These are phyloP conservation scores for Hypanus sabinus DNA, from an alignment of 2,113 vertebrate species.

Conservation along the genomic window DNA sequence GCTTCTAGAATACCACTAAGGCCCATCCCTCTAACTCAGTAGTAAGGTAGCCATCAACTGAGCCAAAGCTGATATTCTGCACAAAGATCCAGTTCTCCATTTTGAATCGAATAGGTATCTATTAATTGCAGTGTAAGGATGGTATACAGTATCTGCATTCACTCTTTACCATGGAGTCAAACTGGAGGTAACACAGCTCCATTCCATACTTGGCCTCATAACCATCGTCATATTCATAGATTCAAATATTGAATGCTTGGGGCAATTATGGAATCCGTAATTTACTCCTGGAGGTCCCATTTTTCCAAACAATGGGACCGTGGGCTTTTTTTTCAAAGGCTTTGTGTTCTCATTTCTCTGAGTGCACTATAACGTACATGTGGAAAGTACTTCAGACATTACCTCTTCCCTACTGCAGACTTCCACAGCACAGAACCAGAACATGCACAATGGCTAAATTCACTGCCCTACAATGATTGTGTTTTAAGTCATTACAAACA, in stretches of 20 bases:
- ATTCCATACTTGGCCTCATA: background rate
- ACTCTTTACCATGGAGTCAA: background rate
- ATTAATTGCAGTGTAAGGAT: background rate
- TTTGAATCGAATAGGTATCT: background rate
- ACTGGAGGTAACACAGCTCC: background rate
- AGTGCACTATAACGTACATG: background rate
- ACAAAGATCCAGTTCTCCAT: background rate
- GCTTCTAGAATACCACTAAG: too few species aligned
- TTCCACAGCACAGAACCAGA: background rate
- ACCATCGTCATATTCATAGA: background rate
- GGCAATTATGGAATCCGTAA: background rate
- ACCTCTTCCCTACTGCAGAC: background rate
- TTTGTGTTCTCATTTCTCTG: background rate
- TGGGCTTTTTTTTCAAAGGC: background rate
- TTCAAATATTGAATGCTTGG: background rate
- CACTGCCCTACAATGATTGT: background rate
- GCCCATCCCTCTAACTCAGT: too few species aligned
- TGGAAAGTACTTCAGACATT: background rate
- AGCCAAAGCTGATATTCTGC: background rate
- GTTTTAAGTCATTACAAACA: background rate
- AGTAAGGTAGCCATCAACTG: too few species aligned
- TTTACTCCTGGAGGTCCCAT: background rate
- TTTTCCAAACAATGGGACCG: background rate
- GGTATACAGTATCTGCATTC: background rate
- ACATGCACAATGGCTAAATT: background rate